Base-by-base conservation (phyloP, 1,140 invertebrate genomes). In the Elymnias hypermnestra region DNA sequence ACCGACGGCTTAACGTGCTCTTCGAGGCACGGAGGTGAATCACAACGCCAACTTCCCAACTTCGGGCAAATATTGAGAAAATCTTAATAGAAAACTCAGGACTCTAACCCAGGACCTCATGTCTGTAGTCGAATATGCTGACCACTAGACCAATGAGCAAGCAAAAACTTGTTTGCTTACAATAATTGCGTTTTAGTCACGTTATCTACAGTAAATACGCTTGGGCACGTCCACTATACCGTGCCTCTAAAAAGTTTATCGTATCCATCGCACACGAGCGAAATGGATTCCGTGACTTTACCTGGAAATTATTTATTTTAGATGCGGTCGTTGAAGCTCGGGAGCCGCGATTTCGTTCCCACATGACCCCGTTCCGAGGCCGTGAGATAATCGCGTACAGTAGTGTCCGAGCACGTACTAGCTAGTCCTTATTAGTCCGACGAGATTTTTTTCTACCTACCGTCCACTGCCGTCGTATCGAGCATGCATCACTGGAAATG, bases 371-470 rank as follows among this genome's bases (percentile, higher is more conserved):
- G 62, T 72, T 71, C 50, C 38, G 41, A 26, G 61, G 66, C 72
- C 75, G 72, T 79, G 75, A 76, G 75, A 79, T 76, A 76, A 72
- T 72, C 72, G 71, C 69, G 39, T 58, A 67, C 71, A 61, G 68
- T 70, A 70, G 14, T 15, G 12, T 7, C 12, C 29, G n/a, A 6
- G 29, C 29, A 78, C 70, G 74, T 72, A 71, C 22, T 19, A 47
- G 42, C 62, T 46, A 46, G 29, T 56, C 75, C 69, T 70, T 79
- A 79, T 76, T 74, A 68, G 75, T 71, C 51, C 43, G 49, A 45
- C 59, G 45, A 58, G 55, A 63, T 29, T 70, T 73, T 78, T 77
- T 78, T 46, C 44, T 72, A 25, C 58, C 59, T 46, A n/a, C 58
- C 62, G 57, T 40, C 53, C 45, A 18, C 49, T 52, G 49, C 23